Conservation (phyloP, 2,797 vertebrate genomes). For the Pterois miles region DNA sequence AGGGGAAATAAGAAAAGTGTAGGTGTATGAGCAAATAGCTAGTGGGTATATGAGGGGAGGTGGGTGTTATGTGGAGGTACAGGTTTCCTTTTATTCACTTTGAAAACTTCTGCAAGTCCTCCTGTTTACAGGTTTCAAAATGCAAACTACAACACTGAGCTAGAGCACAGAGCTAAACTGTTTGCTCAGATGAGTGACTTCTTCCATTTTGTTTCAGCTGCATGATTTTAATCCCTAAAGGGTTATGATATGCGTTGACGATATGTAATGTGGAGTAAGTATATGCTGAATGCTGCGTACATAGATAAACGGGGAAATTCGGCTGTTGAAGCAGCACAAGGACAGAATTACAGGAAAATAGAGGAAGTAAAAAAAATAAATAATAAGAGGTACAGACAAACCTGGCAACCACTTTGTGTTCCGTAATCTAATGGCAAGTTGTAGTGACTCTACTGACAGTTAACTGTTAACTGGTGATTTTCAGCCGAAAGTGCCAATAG, state of each 20-base stretch:
- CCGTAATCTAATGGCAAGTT: too few relatives aligned
- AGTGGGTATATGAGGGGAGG: slow-evolving; percentile 16
- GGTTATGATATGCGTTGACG: not conserved
- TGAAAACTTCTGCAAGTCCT: not conserved
- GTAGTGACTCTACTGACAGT: too few relatives aligned
- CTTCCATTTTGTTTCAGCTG: not conserved
- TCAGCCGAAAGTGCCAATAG: too few relatives aligned
- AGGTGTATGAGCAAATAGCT: slow-evolving; percentile 41
- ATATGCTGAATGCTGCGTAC: not conserved
- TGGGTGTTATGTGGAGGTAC: slow-evolving; percentile 2
- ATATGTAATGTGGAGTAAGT: not conserved
- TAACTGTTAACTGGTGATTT: too few relatives aligned
- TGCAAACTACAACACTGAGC: not conserved
- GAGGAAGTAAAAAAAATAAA: not conserved
- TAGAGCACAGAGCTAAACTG: not conserved
- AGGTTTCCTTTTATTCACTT: not conserved
- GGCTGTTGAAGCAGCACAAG: not conserved
- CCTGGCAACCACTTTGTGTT: too few relatives aligned
- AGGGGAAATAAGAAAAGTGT: slow-evolving; percentile 2
- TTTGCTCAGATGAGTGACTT: not conserved
- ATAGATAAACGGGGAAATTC: not conserved
- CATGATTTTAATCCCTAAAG: not conserved
- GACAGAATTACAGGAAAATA: not conserved
- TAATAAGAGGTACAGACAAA: accelerated
- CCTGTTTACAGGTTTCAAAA: not conserved